Base-by-base conservation (phyloP, 2,888 invertebrate genomes). In the Nomada ferruginata region DNA sequence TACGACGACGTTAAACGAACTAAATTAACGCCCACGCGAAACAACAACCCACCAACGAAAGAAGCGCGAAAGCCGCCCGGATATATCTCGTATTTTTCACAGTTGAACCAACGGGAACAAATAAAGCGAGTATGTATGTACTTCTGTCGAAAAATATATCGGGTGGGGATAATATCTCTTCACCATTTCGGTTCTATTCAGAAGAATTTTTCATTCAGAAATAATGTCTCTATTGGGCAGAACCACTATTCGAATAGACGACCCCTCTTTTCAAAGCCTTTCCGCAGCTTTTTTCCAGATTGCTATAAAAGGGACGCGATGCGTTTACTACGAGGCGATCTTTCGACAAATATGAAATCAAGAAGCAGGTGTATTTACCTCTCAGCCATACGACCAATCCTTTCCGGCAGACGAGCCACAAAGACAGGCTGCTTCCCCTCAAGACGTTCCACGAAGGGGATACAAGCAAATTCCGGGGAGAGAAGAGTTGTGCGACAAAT, bases 321-420 rank as follows among this genome's bases (percentile, higher is more conserved):
- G 11, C 29, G 50, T 66, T 66, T 68, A 60, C 63, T 52, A n/a
- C 50, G 18, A 68, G 61, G 61, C 55, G 53, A 69, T 69, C 53
- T 26, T 36, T 47, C 57, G 66, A 59, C 59, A 78, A 81, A 77
- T 63, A 74, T 53, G 66, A 79, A 72, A 71, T 50, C 55, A 53
- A n/a, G 65, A 66, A 72, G 71, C 76, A 82, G 80, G 69, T 82
- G 72, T 82, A 57, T 82, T 76, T 82, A 66, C 64, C 63, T 50
- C 13, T 55, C 26, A 52, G 18, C 18, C 59, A 36, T 10, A 65
- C 15, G 36, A 53, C 53, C 52, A 61, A 79, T 79, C 63, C 68
- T 60, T 36, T 64, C 71, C 71, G 50, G 50, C 60, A 64, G 65
- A 66, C 53, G 55, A 55, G 47, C 65, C 55, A 71, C 73, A 55